Evolutionary conservation across 2,888 invertebrate species (phyloP).

Genomic region (Phortica magna): DNA sequence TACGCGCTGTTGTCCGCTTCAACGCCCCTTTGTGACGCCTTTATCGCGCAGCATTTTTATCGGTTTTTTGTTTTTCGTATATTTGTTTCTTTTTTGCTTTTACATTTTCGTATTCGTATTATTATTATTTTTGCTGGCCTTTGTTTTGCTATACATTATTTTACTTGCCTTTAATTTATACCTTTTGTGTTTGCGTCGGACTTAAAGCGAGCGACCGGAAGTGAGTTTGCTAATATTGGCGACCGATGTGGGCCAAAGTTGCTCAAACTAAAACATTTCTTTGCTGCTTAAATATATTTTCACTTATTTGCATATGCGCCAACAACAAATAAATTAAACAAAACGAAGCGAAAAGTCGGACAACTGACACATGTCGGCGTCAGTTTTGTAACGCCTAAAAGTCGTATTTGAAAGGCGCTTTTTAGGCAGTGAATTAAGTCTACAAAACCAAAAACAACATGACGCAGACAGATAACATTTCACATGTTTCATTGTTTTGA

Average conservation of each 20-base stretch:
- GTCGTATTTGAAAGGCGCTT: slow-evolving; percentile 32
- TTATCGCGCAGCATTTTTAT: slow-evolving; percentile 23
- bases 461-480: slow-evolving; percentile 70
- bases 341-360: slow-evolving; percentile 45
- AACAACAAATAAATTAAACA: slow-evolving; percentile 39
- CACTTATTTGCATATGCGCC: slow-evolving; percentile 60
- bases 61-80: slow-evolving; percentile 34
- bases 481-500: slow-evolving; percentile 56
- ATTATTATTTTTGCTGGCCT: slow-evolving; percentile 15
- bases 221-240: slow-evolving; percentile 57
- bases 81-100: slow-evolving; percentile 42
- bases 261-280: slow-evolving; percentile 36
- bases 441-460: slow-evolving; percentile 37
- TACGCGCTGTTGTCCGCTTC: slow-evolving; percentile 55
- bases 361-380: slow-evolving; percentile 65
- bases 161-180: slow-evolving; percentile 31
- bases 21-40: not conserved
- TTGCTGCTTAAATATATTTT: slow-evolving; percentile 48
- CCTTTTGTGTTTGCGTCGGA: slow-evolving; percentile 10
- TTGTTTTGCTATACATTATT: slow-evolving; percentile 19
- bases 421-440: slow-evolving; percentile 38
- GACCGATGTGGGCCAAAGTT: slow-evolving; percentile 30
- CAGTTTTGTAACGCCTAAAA: slow-evolving; percentile 12
- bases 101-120: slow-evolving; percentile 54
- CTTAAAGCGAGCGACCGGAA: slow-evolving; percentile 52